A percentile compares a stretch with the other conserved stretches of the same genome.
Conservation (phyloP, 2,888 invertebrate genomes). For the Coelinius sp. region DNA sequence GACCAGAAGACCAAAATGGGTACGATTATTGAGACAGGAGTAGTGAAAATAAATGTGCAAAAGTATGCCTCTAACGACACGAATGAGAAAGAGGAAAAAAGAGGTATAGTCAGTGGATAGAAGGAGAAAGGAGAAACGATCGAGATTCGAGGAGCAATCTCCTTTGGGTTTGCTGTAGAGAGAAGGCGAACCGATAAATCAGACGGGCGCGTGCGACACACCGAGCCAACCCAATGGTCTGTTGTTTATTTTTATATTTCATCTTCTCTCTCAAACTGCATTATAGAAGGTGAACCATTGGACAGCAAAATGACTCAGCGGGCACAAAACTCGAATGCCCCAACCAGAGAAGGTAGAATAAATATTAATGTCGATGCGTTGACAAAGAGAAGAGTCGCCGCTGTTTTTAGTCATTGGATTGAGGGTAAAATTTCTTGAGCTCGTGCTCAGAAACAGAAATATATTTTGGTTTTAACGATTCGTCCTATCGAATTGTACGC, state of each 20-base stretch:
- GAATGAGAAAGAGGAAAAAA: slow-evolving; percentile 18
- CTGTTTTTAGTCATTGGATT: slow-evolving; percentile 8
- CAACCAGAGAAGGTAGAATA: slow-evolving; percentile 23
- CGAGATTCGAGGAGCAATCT: slow-evolving; percentile 35
- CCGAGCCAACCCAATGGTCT: slow-evolving; percentile 13
- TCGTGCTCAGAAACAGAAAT: slow-evolving; percentile 8
- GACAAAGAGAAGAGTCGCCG: slow-evolving; percentile 28
- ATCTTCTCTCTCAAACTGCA: slow-evolving; percentile 3
- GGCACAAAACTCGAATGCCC: background rate
- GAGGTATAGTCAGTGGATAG: slow-evolving; percentile 10
- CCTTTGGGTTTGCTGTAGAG: slow-evolving; percentile 13
- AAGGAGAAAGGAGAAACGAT: slow-evolving; percentile 23
- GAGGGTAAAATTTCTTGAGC: slow-evolving; percentile 1
- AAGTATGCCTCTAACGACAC: slow-evolving; percentile 1
- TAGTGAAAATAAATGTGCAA: background rate
- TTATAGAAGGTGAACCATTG: slow-evolving; percentile 9
- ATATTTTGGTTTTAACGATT: slow-evolving; percentile 3
- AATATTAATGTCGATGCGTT: slow-evolving; percentile 37
- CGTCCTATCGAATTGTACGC: background rate
- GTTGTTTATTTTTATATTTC: background rate
- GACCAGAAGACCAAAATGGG: slow-evolving; percentile 1
- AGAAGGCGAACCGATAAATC: slow-evolving; percentile 30
- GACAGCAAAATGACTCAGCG: slow-evolving; percentile 23
- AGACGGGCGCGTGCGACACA: slow-evolving; percentile 40
- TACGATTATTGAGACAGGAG: background rate